Conservation (phyloP, 2,888 invertebrate species). For the Notodonta ziczac region DNA sequence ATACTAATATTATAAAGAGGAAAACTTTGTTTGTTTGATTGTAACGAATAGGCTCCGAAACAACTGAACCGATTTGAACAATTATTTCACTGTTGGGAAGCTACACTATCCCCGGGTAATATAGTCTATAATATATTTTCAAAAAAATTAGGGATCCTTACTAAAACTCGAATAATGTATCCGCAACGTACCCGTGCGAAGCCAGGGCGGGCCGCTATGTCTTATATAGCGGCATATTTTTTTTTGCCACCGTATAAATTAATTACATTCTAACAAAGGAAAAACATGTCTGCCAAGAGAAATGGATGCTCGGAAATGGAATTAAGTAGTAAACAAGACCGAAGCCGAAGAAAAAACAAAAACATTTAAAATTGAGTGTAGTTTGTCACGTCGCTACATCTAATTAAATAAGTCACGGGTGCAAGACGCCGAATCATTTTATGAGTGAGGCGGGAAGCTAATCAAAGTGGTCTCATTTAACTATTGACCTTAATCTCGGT, state of each 20-base stretch:
- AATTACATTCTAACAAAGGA: background rate
- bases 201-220: too few species aligned
- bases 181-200: too few species aligned
- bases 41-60: too few species aligned
- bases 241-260: background rate
- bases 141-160: too few species aligned
- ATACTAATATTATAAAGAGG: too few species aligned
- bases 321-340: background rate
- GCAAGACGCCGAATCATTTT: slow-evolving; percentile 19
- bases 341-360: background rate
- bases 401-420: slow-evolving; percentile 15
- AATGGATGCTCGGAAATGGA: background rate
- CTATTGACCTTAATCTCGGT: background rate
- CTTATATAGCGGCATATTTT: too few species aligned
- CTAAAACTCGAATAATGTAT: too few species aligned
- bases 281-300: background rate
- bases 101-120: too few species aligned
- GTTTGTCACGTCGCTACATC: background rate
- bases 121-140: too few species aligned
- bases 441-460: background rate
- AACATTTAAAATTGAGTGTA: background rate
- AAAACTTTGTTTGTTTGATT: too few species aligned
- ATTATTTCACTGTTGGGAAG: too few species aligned
- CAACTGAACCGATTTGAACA: too few species aligned
- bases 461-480: slow-evolving; percentile 6